Percentiles rank a stretch among this genome's conserved stretches.
Evolutionary conservation across 2,113 vertebrate species (phyloP).

Genomic region (Plotosus lineatus): DNA sequence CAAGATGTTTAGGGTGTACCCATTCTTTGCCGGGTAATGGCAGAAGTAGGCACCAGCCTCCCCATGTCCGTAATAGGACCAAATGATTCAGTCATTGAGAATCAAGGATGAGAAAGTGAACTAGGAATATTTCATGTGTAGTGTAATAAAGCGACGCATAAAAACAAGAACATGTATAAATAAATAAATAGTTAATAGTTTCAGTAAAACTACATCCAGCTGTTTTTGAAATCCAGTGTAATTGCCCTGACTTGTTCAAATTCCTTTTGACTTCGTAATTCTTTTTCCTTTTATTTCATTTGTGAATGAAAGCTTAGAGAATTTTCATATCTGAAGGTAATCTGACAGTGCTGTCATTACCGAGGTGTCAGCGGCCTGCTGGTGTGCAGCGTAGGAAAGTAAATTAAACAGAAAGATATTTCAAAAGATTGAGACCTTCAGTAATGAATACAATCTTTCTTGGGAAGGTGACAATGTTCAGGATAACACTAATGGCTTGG

Average conservation of each 20-base stretch:
- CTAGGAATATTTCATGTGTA: too few relatives aligned
- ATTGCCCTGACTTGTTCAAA: constrained; percentile 9
- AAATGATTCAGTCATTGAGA: too few relatives aligned
- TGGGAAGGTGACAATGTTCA: not conserved
- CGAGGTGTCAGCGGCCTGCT: not conserved
- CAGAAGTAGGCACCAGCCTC: too few relatives aligned
- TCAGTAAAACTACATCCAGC: not conserved
- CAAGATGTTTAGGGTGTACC: too few relatives aligned
- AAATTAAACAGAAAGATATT: not conserved
- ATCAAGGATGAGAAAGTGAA: too few relatives aligned
- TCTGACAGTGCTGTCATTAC: not conserved
- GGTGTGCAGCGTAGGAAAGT: not conserved
- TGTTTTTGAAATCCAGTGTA: not conserved
- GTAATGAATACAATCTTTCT: not conserved
- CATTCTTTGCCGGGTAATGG: too few relatives aligned
- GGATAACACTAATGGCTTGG: not conserved
- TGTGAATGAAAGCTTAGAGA: constrained; percentile 5
- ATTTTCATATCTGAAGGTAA: not conserved
- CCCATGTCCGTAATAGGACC: too few relatives aligned
- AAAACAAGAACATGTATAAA: too few relatives aligned
- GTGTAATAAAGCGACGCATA: too few relatives aligned
- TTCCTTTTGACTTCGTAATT: not conserved
- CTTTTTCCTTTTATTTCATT: not conserved
- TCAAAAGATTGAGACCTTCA: not conserved
- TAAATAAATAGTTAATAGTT: too few relatives aligned